These are phyloP conservation scores for Drosophila quadrilineata DNA, from an alignment of 1,140 invertebrate species.

Conservation along the genomic window DNA sequence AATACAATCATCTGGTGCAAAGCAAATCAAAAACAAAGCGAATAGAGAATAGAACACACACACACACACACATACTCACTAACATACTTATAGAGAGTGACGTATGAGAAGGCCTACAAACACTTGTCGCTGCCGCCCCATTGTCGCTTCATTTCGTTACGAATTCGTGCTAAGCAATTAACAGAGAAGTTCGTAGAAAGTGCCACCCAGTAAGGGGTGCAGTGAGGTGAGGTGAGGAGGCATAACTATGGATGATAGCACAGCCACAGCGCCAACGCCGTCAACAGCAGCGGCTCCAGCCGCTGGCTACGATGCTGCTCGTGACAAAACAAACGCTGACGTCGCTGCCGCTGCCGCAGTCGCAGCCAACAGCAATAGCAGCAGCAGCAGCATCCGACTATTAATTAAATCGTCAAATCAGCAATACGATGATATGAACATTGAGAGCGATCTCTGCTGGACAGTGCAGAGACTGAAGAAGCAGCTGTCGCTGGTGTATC, in stretches of 20 bases:
- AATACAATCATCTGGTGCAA: too few relatives aligned
- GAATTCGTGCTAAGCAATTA: constrained; percentile 41
- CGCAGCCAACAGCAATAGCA: not conserved
- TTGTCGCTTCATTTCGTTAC: not conserved
- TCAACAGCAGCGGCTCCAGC: constrained; percentile 55
- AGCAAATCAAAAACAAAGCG: too few relatives aligned
- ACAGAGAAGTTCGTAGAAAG: constrained; percentile 48
- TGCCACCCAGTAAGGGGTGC: constrained; percentile 1
- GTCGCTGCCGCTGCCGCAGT: constrained; percentile 6
- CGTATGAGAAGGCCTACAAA: constrained; percentile 27
- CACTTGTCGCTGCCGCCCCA: constrained; percentile 33
- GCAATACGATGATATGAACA: constrained; percentile 92
- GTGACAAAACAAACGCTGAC: constrained; percentile 41
- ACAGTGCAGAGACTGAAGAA: constrained; percentile 92
- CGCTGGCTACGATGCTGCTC: constrained; percentile 66
- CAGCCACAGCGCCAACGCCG: constrained; percentile 50
- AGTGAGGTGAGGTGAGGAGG: constrained; percentile 4
- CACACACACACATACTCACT: not conserved
- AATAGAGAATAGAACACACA: too few relatives aligned
- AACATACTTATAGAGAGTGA: constrained; percentile 13
- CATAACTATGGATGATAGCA: constrained; percentile 58
- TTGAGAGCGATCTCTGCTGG: constrained; percentile 91
- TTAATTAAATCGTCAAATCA: constrained; percentile 95
- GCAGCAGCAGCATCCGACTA: constrained; percentile 79
- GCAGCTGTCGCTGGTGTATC: constrained; percentile 91